phyloP scores from a whole-genome alignment of 1,140 invertebrate species.

The Scaptomyza montana region DNA sequence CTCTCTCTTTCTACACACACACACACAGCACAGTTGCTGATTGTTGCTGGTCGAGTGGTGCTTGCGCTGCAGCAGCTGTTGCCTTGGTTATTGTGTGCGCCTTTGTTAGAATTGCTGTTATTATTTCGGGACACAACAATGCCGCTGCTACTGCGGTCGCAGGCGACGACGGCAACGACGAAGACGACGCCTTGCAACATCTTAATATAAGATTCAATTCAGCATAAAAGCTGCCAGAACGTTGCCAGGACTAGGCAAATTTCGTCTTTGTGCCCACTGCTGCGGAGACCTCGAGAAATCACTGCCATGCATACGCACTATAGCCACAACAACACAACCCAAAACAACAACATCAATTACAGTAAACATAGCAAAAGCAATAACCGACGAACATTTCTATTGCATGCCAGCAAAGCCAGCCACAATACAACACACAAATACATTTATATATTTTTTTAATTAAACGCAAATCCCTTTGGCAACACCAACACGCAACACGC shows the following conservation, averaged over 20 bases:
- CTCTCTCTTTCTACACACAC: not conserved
- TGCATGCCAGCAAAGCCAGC: slow-evolving; percentile 69
- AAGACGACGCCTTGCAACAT: slow-evolving; percentile 61
- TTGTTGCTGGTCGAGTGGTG: slow-evolving; percentile 71
- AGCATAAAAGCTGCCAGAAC: slow-evolving; percentile 50
- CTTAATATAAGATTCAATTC: slow-evolving; percentile 81
- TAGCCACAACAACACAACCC: slow-evolving; percentile 34
- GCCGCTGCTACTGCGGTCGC: slow-evolving; percentile 38
- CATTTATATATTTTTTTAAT: slow-evolving; percentile 79
- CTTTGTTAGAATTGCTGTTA: slow-evolving; percentile 74
- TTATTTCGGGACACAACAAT: slow-evolving; percentile 66
- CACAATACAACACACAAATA: slow-evolving; percentile 46
- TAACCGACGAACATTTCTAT: slow-evolving; percentile 75
- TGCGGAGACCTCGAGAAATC: slow-evolving; percentile 47
- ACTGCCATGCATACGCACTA: slow-evolving; percentile 37
- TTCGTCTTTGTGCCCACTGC: slow-evolving; percentile 40
- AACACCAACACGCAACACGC: slow-evolving; percentile 63
- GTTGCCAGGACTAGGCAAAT: slow-evolving; percentile 35
- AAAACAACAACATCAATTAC: slow-evolving; percentile 23
- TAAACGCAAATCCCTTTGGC: slow-evolving; percentile 76
- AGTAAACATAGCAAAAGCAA: slow-evolving; percentile 58
- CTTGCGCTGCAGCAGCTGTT: slow-evolving; percentile 74
- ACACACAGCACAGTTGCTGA: slow-evolving; percentile 28
- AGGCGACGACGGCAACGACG: not conserved
- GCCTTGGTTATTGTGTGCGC: slow-evolving; percentile 75